Evolutionary conservation across 2,113 vertebrate genomes (phyloP).

Genomic region (Esox niger): DNA sequence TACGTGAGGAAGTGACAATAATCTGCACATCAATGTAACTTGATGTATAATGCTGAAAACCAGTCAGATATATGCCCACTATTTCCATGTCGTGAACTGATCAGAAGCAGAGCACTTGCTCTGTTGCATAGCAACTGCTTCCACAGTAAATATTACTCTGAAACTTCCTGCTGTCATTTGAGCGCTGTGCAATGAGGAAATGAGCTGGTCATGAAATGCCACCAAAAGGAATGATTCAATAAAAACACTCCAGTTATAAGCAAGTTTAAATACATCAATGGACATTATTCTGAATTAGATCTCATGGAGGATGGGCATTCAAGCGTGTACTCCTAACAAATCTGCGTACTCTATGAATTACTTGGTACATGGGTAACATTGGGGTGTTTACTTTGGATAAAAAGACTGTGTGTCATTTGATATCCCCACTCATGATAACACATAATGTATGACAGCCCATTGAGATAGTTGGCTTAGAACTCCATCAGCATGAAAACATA

Average conservation of each 20-base stretch:
- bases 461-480: conserved; percentile 6
- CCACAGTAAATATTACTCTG: conserved; percentile 71
- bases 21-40: neutral
- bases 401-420: neutral
- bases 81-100: neutral
- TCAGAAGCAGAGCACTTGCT: conserved; percentile 50
- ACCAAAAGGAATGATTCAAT: conserved; percentile 18
- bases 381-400: neutral
- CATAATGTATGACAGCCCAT: conserved; percentile 8
- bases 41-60: neutral
- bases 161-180: conserved; percentile 55
- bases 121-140: conserved; percentile 75
- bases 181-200: conserved; percentile 44
- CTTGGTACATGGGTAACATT: neutral
- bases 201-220: conserved; percentile 48
- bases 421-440: neutral
- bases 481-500: conserved; percentile 5
- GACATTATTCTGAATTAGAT: neutral
- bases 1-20: too few relatives aligned
- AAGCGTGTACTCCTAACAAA: neutral
- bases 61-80: neutral
- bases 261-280: neutral
- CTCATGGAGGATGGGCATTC: neutral
- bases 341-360: neutral
- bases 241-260: neutral